Evolutionary conservation across 2,797 vertebrate genomes (phyloP), one percentile per base, ranked within the genome.

Genomic region (Nyctalus aviator): DNA sequence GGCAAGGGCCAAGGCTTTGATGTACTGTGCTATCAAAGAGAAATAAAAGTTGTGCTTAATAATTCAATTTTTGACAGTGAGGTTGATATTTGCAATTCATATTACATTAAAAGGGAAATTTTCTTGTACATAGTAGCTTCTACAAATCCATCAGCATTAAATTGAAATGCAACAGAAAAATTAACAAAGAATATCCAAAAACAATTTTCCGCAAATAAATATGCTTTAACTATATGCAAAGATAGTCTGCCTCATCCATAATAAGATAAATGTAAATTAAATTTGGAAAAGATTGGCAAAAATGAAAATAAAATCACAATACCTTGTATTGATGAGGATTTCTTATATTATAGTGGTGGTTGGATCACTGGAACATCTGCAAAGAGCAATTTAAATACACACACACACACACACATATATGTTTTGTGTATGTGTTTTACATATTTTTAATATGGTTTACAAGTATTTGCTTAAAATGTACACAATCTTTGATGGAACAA

Each of bases 111-210:
- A 89, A 87, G 13, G 6, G 14, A 81, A 27, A 2, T 57, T 72
- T 62, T 23, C 46, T 71, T 83, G n/a, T 64, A 69, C 6, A 50
- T 64, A 79, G 8, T 6, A 73, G 11, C 3, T 72, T 35, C 14
- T 44, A 93, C 27, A 68, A 57, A 78, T 82, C 30, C 27, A 27
- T 89, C 44, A 66, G 30, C 64, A 79, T 87, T 79, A 78, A 85
- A 55, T 13, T 84, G 21, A 85, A 91, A 72, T 72, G n/a, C 13
- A 77, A 93, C 79, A 57, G 37, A 90, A 83, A 89, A 89, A 84
- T 44, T 75, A 71, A 62, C 15, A 83, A 84, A 57, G 32, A 1
- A 64, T 71, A 82, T 35, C 8, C 59, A 27, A 3, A 53, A 11
- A 35, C 1, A 64, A 50, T 69, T 93, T 92, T 81, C 23, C 48